Evolutionary conservation across 2,797 vertebrate species (phyloP), one percentile per base, ranked within the genome.

Genomic region (Apogon talboti): DNA sequence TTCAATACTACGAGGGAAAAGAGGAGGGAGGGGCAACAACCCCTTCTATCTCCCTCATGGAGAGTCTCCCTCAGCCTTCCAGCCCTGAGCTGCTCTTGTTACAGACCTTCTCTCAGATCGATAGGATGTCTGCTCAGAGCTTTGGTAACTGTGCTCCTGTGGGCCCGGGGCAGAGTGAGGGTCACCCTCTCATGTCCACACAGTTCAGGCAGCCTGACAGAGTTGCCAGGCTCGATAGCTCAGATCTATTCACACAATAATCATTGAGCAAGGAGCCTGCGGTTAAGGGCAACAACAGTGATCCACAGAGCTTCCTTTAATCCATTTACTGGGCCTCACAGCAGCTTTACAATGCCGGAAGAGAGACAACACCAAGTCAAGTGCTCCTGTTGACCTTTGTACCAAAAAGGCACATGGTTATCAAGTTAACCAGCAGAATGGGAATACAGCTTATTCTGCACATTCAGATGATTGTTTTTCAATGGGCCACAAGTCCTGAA

Each of bases 231-330:
- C 74, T 87, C 77, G 48, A 81, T 83, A 71, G 49, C 65, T 77
- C 68, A 73, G 70, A 86, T 78, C 82, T 74, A 63, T 78, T 85
- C 76, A 54, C 68, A 78, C 69, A 81, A 67, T 66, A 78, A 79
- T 71, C 77, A 75, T 8, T 63, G 69, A 79, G 48, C 68, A 71
- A 63, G 59, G 38, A 58, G 72, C 69, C 70, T 38, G 13, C 60
- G 81, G 64, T 78, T 59, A 52, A 79, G 60, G 71, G 52, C 68
- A 86, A 62, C 73, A 83, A 61, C 63, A 77, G 47, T 55, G 53
- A 52, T 74, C 49, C 47, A 57, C 55, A 76, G 55, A 60, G 61
- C 66, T 76, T 53, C 15, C 24, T 76, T 67, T 76, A 80, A 71
- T 70, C 76, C 42, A 60, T 84, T 83, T 79, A 75, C 63, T 4